Conservation (phyloP, 1,140 invertebrate genomes). For the Patella vulgata region DNA sequence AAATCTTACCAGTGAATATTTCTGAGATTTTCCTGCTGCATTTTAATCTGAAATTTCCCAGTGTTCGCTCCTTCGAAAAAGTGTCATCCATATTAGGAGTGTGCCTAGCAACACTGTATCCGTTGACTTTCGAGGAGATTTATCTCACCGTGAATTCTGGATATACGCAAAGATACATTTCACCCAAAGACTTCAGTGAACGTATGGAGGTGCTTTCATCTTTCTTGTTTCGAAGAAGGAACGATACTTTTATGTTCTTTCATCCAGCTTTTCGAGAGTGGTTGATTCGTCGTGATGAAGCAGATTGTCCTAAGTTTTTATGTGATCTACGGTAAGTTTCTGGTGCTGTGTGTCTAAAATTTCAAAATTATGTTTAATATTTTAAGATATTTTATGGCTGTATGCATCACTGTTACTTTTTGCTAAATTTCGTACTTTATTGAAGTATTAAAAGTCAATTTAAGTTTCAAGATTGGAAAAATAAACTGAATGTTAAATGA, state of each 20-base stretch:
- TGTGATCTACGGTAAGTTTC: slow-evolving; percentile 73
- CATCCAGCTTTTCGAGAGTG: slow-evolving; percentile 97
- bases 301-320: slow-evolving; percentile 86
- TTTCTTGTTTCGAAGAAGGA: slow-evolving; percentile 87
- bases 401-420: not conserved
- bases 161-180: slow-evolving; percentile 73
- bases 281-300: slow-evolving; percentile 90
- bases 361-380: not conserved
- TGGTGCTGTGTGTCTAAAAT: not conserved
- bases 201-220: slow-evolving; percentile 67
- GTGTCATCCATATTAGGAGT: slow-evolving; percentile 80
- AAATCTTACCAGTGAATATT: slow-evolving; percentile 87
- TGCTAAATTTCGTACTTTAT: too few relatives aligned
- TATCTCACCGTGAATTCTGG: slow-evolving; percentile 93
- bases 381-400: not conserved
- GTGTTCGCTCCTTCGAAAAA: slow-evolving; percentile 88
- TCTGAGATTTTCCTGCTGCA: slow-evolving; percentile 92
- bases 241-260: slow-evolving; percentile 96
- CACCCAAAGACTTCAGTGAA: slow-evolving; percentile 59
- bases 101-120: slow-evolving; percentile 86
- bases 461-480: too few relatives aligned
- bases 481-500: too few relatives aligned
- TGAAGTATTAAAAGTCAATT: too few relatives aligned
- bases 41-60: slow-evolving; percentile 93
- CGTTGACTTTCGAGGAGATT: slow-evolving; percentile 89